Conservation (phyloP, 2,888 invertebrate genomes). For the Phania funesta region DNA sequence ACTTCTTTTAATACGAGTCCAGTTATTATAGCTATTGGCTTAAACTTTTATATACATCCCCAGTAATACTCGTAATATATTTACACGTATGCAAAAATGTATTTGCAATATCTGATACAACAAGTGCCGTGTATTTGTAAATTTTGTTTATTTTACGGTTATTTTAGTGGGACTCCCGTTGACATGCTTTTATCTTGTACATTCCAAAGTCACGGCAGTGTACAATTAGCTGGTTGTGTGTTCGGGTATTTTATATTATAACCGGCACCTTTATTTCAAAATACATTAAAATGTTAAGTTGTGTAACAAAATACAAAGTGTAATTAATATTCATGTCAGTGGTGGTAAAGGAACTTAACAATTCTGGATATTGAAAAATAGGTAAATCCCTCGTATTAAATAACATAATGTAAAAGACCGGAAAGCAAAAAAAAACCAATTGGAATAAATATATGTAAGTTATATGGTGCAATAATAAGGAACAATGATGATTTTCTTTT, state of each 20-base stretch:
- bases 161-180: conserved; percentile 42
- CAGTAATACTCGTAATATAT: too few species aligned
- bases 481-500: background rate
- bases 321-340: background rate
- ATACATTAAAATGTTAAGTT: conserved; percentile 13
- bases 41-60: too few species aligned
- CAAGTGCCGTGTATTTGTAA: conserved; percentile 4
- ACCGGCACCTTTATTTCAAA: conserved; percentile 20
- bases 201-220: background rate
- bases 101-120: conserved; percentile 15
- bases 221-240: background rate
- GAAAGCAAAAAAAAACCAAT: background rate
- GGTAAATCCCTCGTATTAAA: conserved; percentile 30
- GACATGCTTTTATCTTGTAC: background rate
- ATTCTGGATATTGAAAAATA: conserved; percentile 44
- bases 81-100: too few species aligned
- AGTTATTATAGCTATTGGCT: too few species aligned
- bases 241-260: background rate
- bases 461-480: background rate
- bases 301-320: background rate
- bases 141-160: conserved; percentile 50
- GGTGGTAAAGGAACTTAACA: background rate
- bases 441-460: too few species aligned
- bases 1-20: too few species aligned
- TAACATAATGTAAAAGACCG: conserved; percentile 3